Base-by-base conservation (phyloP, 2,113 vertebrate genomes). In the Caretta caretta region DNA sequence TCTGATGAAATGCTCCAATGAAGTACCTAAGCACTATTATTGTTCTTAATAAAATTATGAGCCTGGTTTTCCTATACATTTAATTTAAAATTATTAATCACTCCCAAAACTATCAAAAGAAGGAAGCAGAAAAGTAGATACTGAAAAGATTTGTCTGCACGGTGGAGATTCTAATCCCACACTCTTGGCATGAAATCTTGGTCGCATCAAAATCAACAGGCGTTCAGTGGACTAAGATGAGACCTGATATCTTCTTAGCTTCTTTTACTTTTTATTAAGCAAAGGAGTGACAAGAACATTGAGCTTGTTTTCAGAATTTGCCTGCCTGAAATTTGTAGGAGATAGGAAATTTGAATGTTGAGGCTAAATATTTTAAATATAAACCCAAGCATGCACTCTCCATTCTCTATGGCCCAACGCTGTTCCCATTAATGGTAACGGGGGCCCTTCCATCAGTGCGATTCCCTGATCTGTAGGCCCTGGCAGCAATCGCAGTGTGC, bases 401-500 rank as follows among this genome's bases (percentile, higher is more conserved):
- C 90, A 82, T 90, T 95, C 90, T 35, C 96, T 89, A 88, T 20
- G 83, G 93, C 94, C 94, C 94, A 87, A 95, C 92, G 82, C 80
- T 94, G 81, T 83, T 96, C 88, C 90, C 93, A 72, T 94, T 95
- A 94, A 82, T 10, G 35, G 86, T 92, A 94, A 96, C 80, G 72
- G 49, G 93, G 90, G 24, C 49, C 92, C 88, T 96, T 93, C 92
- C 84, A 92, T 88, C 89, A 89, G 75, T 95, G 94, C 82, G 79
- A 92, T 59, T 24, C 48, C 46, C 31, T 51, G 49, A 65, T 89
- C 93, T 95, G 69, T 89, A 89, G 96, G 84, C 89, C 95, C 82
- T 97, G 95, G 93, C 84, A 97, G 90, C 81, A 94, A 92, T 92
- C 96, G 92, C 91, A 97, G 94, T 62, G 92, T 86, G 91, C 92